Evolutionary conservation across 2,888 invertebrate genomes (phyloP).

Genomic region (Cryptus viduatorius): DNA sequence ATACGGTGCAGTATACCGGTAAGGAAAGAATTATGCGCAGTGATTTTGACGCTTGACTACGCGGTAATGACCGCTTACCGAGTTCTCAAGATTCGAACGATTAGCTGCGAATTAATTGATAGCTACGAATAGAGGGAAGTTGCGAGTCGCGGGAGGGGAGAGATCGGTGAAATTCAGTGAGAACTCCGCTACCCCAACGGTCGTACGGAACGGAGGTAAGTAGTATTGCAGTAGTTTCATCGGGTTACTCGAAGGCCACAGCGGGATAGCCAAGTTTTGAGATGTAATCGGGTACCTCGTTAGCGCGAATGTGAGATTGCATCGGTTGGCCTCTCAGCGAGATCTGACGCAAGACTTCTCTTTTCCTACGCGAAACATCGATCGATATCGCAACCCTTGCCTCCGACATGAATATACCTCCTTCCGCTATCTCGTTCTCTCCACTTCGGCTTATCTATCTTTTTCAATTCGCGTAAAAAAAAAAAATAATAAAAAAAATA

Average conservation of each 20-base stretch:
- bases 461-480: not conserved
- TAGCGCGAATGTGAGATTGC: constrained; percentile 73
- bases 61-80: constrained; percentile 27
- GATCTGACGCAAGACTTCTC: constrained; percentile 70
- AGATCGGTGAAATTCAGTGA: constrained; percentile 46
- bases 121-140: constrained; percentile 19
- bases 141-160: not conserved
- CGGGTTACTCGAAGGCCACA: constrained; percentile 60
- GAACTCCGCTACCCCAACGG: constrained; percentile 42
- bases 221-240: constrained; percentile 61
- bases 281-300: constrained; percentile 74
- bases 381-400: constrained; percentile 58
- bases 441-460: constrained; percentile 13
- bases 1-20: not conserved
- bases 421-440: not conserved
- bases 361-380: constrained; percentile 51
- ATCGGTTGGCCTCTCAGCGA: constrained; percentile 54
- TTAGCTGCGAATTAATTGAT: constrained; percentile 65
- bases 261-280: constrained; percentile 66
- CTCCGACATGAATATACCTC: constrained; percentile 1
- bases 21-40: constrained; percentile 4
- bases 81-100: constrained; percentile 50
- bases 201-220: constrained; percentile 39
- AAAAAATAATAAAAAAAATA: not conserved
- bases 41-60: constrained; percentile 19